Evolutionary conservation across 2,888 invertebrate genomes (phyloP).

Genomic region (Allolobophora icterica): DNA sequence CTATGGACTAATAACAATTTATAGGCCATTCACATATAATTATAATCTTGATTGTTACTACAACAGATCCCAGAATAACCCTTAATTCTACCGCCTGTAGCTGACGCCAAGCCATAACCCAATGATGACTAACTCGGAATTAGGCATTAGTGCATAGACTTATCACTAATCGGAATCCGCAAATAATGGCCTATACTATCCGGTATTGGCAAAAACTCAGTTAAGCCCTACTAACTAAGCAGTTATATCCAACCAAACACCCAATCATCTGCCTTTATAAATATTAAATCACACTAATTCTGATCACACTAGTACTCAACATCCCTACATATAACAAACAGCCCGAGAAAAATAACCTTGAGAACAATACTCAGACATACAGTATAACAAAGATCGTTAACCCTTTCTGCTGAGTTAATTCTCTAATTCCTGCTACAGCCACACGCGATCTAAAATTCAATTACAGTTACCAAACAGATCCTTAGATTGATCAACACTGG

Average conservation of each 20-base stretch:
- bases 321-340: neutral
- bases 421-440: neutral
- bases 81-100: too few relatives aligned
- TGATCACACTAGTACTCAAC: neutral
- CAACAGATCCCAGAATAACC: too few relatives aligned
- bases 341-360: neutral
- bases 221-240: too few relatives aligned
- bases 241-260: neutral
- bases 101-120: too few relatives aligned
- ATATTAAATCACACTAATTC: neutral
- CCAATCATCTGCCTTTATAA: neutral
- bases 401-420: neutral
- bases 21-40: too few relatives aligned
- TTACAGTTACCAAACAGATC: constrained; percentile 17
- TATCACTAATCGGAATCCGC: too few relatives aligned
- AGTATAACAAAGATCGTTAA: neutral
- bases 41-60: too few relatives aligned
- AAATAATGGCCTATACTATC: too few relatives aligned
- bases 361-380: neutral
- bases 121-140: too few relatives aligned
- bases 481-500: neutral
- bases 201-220: too few relatives aligned
- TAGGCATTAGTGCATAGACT: too few relatives aligned
- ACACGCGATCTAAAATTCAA: neutral
- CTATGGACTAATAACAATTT: too few relatives aligned